phyloP scores from a whole-genome alignment of 2,888 invertebrate species.

The Spodoptera exigua region DNA sequence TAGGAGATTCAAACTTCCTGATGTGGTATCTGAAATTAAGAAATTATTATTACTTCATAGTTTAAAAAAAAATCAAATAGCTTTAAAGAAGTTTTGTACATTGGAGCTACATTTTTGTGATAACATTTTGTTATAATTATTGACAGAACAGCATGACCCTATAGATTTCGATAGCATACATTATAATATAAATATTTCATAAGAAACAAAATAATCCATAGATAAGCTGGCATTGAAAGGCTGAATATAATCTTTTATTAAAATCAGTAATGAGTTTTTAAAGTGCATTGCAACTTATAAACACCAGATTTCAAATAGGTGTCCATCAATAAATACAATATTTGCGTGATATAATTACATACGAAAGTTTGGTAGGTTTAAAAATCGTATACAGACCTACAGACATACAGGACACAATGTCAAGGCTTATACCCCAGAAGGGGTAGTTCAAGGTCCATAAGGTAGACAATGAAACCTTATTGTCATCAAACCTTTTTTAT shows the following conservation, averaged over 20 bases:
- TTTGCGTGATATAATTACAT: too few relatives aligned
- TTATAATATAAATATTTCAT: constrained; percentile 6
- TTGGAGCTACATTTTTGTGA: neutral
- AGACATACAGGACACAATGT: too few relatives aligned
- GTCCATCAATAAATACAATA: too few relatives aligned
- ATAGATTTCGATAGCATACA: constrained; percentile 14
- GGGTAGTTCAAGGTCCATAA: too few relatives aligned
- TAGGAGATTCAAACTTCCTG: constrained; percentile 90
- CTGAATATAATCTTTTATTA: too few relatives aligned
- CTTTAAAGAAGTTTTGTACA: neutral
- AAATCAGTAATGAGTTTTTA: constrained; percentile 8
- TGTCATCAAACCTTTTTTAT: too few relatives aligned
- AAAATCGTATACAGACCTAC: too few relatives aligned
- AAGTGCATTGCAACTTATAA: too few relatives aligned
- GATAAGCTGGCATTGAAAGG: constrained; percentile 14
- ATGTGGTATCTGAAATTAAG: constrained; percentile 87
- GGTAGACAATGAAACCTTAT: too few relatives aligned
- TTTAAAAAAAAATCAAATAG: neutral
- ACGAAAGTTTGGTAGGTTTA: too few relatives aligned
- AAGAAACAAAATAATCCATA: constrained; percentile 25
- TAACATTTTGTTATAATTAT: neutral
- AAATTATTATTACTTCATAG: constrained; percentile 1
- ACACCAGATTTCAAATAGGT: too few relatives aligned
- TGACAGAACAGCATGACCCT: constrained; percentile 16
- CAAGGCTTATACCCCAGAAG: too few relatives aligned